Evolutionary conservation across 2,113 vertebrate species (phyloP).

Genomic region (Crotalus horridus): DNA sequence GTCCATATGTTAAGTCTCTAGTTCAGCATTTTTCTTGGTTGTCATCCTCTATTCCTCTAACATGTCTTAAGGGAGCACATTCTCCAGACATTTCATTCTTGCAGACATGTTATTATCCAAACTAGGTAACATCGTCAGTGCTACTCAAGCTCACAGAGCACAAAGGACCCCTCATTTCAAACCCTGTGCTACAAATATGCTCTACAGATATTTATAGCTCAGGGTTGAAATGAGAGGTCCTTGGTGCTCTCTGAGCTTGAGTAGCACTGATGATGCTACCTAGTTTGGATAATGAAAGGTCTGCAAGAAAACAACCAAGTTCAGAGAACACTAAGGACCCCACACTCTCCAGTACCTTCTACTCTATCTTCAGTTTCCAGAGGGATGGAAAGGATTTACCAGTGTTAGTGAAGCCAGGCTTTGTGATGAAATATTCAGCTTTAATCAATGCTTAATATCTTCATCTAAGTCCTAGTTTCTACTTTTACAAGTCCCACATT

Average conservation of each 20-base stretch:
- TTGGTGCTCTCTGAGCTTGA: not conserved
- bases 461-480: not conserved
- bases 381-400: not conserved
- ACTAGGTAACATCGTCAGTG: too few species aligned
- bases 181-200: too few species aligned
- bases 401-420: too few species aligned
- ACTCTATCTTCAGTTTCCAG: not conserved
- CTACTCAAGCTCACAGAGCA: too few species aligned
- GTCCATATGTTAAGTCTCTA: not conserved
- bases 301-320: not conserved
- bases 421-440: not conserved
- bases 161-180: too few species aligned
- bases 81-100: not conserved
- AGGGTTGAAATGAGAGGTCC: too few species aligned
- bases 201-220: too few species aligned
- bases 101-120: too few species aligned
- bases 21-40: not conserved
- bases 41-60: not conserved
- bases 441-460: not conserved
- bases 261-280: not conserved
- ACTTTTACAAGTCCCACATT: not conserved
- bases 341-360: not conserved
- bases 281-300: not conserved
- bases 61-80: not conserved
- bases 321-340: not conserved